These are phyloP conservation scores for Macropis europaea DNA, from an alignment of 2,888 invertebrate genomes.

Conservation along the genomic window DNA sequence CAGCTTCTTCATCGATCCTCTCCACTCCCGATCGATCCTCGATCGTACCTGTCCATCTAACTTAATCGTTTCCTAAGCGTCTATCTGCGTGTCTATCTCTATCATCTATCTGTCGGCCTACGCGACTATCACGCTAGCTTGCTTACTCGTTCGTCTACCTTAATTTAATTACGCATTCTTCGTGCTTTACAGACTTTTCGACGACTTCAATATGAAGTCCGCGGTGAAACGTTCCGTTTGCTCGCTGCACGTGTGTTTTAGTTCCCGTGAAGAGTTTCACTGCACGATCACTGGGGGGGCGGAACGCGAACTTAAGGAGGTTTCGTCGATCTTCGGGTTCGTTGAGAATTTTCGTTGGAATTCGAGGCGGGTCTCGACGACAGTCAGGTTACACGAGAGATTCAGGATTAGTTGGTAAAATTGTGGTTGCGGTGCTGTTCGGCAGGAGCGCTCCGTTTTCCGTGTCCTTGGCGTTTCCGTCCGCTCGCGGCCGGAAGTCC, in stretches of 20 bases:
- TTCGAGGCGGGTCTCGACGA: constrained; percentile 13
- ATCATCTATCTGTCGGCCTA: constrained; percentile 20
- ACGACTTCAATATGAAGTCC: constrained; percentile 19
- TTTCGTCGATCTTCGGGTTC: background rate
- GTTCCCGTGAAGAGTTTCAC: background rate
- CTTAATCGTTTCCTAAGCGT: constrained; percentile 22
- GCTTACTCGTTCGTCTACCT: constrained; percentile 4
- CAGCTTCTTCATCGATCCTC: background rate
- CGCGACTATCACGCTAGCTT: background rate
- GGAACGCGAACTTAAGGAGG: background rate
- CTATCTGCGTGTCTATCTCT: constrained; percentile 22
- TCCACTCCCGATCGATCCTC: background rate
- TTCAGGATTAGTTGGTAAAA: constrained; percentile 70
- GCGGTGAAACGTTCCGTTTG: background rate
- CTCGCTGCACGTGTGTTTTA: background rate
- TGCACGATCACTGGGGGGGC: constrained; percentile 19
- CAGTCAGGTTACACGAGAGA: constrained; percentile 61
- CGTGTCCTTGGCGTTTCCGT: constrained; percentile 69
- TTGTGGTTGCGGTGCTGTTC: constrained; percentile 66
- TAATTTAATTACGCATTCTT: background rate
- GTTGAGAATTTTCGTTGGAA: background rate
- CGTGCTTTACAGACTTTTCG: background rate
- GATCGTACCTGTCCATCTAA: constrained; percentile 1
- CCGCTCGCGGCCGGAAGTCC: constrained; percentile 64
- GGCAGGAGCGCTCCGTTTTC: constrained; percentile 73